Evolutionary conservation across 1,140 invertebrate genomes (phyloP).

Genomic region (Brachionus sp.): DNA sequence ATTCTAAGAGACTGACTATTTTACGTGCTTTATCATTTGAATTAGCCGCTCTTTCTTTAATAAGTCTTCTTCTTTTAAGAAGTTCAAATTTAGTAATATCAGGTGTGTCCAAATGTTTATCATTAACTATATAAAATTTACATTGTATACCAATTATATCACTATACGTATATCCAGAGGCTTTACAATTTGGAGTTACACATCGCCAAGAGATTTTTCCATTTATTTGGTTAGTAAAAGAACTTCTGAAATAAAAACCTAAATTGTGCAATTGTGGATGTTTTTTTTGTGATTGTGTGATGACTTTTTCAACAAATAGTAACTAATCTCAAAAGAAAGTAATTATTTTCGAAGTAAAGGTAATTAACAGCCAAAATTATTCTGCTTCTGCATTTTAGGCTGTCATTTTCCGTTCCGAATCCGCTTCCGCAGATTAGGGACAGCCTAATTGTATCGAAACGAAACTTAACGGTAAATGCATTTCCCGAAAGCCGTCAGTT

Average conservation of each 20-base stretch:
- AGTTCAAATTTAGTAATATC: background rate
- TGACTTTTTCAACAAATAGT: too few species aligned
- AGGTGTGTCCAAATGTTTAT: background rate
- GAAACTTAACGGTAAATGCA: too few species aligned
- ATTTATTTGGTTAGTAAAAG: background rate
- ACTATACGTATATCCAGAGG: background rate
- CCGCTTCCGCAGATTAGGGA: too few species aligned
- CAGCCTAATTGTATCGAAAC: too few species aligned
- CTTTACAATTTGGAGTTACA: too few species aligned
- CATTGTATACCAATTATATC: background rate
- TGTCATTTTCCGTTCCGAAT: too few species aligned
- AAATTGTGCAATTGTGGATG: background rate
- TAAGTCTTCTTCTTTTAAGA: background rate
- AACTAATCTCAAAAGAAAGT: too few species aligned
- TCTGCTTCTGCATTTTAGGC: too few species aligned
- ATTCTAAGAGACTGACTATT: background rate
- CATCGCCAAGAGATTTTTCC: background rate
- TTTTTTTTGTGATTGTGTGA: too few species aligned
- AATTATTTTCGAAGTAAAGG: too few species aligned
- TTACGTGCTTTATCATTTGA: background rate
- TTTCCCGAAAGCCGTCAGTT: too few species aligned
- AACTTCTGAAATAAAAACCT: background rate
- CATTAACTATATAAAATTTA: background rate
- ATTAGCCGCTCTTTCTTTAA: constrained; percentile 3
- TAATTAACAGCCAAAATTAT: too few species aligned